These are phyloP conservation scores for Mirounga angustirostris DNA, from an alignment of 2,113 vertebrate genomes.

Conservation along the genomic window DNA sequence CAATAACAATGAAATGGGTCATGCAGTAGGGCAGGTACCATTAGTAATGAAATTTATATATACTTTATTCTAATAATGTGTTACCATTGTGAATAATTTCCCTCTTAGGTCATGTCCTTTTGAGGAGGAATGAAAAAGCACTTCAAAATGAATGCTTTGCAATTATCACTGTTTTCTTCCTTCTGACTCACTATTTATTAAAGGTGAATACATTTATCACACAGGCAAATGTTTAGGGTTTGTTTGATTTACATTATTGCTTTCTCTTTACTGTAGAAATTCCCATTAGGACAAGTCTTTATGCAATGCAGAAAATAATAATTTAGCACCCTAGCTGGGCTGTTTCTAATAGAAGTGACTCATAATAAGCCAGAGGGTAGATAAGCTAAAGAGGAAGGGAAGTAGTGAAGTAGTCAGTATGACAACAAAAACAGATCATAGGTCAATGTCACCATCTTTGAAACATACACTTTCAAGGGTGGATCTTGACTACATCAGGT, in stretches of 20 bases:
- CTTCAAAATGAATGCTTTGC: conserved; percentile 54
- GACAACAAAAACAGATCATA: not conserved
- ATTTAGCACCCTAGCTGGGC: not conserved
- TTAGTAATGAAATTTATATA: conserved; percentile 55
- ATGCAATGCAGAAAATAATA: conserved; percentile 33
- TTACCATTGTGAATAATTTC: conserved; percentile 50
- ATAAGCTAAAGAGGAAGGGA: not conserved
- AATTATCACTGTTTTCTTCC: not conserved
- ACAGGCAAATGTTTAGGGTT: not conserved
- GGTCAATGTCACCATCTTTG: not conserved
- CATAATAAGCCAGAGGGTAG: not conserved
- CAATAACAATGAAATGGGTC: conserved; percentile 36
- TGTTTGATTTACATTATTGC: conserved; percentile 52
- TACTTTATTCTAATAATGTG: conserved; percentile 29
- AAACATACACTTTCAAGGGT: not conserved
- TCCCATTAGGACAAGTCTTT: conserved; percentile 35
- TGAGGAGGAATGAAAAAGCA: conserved; percentile 52
- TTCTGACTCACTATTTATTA: conserved; percentile 56
- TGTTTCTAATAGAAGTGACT: conserved; percentile 52
- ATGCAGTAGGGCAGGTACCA: not conserved
- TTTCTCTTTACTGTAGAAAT: conserved; percentile 52
- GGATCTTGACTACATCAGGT: not conserved
- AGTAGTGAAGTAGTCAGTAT: not conserved
- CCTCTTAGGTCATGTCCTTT: conserved; percentile 35
- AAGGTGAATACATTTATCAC: conserved; percentile 33